Evolutionary conservation across 2,888 invertebrate genomes (phyloP), one percentile per base, ranked within the genome.

Genomic region (Suillia variegata): DNA sequence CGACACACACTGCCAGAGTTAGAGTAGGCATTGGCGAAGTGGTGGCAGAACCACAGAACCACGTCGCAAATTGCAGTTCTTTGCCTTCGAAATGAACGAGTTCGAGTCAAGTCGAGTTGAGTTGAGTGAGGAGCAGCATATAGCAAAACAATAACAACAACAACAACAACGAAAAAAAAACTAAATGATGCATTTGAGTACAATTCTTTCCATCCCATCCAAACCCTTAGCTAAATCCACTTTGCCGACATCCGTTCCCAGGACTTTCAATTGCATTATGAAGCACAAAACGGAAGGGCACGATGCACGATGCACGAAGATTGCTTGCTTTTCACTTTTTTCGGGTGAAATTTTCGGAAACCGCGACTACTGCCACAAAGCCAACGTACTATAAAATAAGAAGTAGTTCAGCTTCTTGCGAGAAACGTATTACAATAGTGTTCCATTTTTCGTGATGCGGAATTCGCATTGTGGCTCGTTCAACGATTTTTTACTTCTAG

Each of bases 401-500:
- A 54, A 54, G 55, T 56, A 63, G 63, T 65, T 59, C 60, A 64
- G 58, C 61, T 65, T 65, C 58, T 61, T 65, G 54, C 54, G 51
- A 22, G 59, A 63, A 59, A 65, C 58, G 59, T 61, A 63, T 65
- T 61, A n/a, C n/a, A n/a, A n/a, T 56, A 57, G 56, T 61, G 34
- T 50, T 51, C 47, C 59, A 49, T 49, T 49, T 49, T 22, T 49
- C 22, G 49, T 8, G 49, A 21, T 49, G 24, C 12, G n/a, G n/a
- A n/a, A n/a, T n/a, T n/a, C n/a, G n/a, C n/a, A n/a, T n/a, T n/a
- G n/a, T n/a, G n/a, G n/a, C n/a, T n/a, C n/a, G n/a, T n/a, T n/a
- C n/a, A n/a, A n/a, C n/a, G n/a, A n/a, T n/a, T n/a, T n/a, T n/a
- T n/a, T n/a, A n/a, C n/a, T n/a, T n/a, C n/a, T n/a, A n/a, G n/a